Conservation (phyloP, 2,888 invertebrate genomes). For the Malachius bipustulatus region DNA sequence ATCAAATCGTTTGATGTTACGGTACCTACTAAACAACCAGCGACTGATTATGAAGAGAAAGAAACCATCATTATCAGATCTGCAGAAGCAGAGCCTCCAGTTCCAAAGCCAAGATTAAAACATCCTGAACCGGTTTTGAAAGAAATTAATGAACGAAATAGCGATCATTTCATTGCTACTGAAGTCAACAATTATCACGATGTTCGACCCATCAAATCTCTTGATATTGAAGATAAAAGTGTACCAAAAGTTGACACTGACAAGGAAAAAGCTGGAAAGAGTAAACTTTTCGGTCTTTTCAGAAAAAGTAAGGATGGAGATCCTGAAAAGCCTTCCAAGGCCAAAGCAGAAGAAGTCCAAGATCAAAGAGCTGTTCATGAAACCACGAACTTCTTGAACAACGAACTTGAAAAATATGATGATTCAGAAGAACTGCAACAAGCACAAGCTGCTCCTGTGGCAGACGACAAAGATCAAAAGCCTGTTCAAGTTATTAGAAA, state of each 20-base stretch:
- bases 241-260: slow-evolving; percentile 12
- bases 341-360: slow-evolving; percentile 10
- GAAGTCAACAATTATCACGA: slow-evolving; percentile 21
- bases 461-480: background rate
- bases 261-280: slow-evolving; percentile 12
- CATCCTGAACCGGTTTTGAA: slow-evolving; percentile 11
- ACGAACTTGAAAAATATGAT: slow-evolving; percentile 19
- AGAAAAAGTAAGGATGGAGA: too few relatives aligned
- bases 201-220: slow-evolving; percentile 12
- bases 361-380: slow-evolving; percentile 2
- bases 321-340: slow-evolving; percentile 13
- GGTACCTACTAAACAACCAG: slow-evolving; percentile 9
- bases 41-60: slow-evolving; percentile 11
- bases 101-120: slow-evolving; percentile 8
- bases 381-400: slow-evolving; percentile 17
- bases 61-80: slow-evolving; percentile 15
- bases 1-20: slow-evolving; percentile 5
- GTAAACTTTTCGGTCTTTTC: slow-evolving; percentile 18
- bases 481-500: background rate
- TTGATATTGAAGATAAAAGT: slow-evolving; percentile 12
- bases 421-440: slow-evolving; percentile 12
- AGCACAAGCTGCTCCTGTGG: background rate
- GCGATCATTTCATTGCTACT: slow-evolving; percentile 16
- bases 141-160: slow-evolving; percentile 17
- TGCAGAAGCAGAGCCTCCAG: slow-evolving; percentile 9